Percentiles rank a stretch among this genome's conserved stretches.
Conservation (phyloP, 2,797 vertebrate genomes). For the Smutsia gigantea region DNA sequence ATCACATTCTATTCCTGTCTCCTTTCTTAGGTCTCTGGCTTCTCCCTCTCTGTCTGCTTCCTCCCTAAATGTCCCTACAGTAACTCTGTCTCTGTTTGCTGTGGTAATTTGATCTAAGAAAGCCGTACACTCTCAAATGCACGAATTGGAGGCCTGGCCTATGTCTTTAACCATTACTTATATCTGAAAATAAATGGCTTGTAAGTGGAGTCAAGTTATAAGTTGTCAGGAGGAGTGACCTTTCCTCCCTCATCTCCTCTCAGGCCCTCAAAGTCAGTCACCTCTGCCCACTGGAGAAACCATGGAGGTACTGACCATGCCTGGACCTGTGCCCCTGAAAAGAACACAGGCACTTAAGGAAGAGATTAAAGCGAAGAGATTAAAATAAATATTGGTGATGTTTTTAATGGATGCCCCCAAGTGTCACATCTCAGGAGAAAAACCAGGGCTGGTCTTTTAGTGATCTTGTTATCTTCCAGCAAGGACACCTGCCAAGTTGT, state of each 20-base stretch:
- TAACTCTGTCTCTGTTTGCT: constrained; percentile 63
- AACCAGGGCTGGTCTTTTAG: constrained; percentile 5
- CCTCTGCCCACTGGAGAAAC: constrained; percentile 39
- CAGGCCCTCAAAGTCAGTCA: neutral
- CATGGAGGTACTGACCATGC: constrained; percentile 53
- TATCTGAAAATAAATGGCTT: constrained; percentile 81
- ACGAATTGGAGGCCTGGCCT: constrained; percentile 75
- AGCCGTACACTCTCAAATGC: constrained; percentile 71
- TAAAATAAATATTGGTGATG: constrained; percentile 18
- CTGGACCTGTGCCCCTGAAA: constrained; percentile 47
- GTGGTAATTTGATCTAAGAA: constrained; percentile 73
- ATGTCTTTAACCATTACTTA: constrained; percentile 78
- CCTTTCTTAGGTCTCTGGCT: constrained; percentile 62
- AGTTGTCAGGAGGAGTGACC: constrained; percentile 74
- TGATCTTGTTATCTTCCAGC: constrained; percentile 17
- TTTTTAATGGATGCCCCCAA: constrained; percentile 59
- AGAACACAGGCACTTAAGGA: constrained; percentile 70
- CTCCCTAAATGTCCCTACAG: constrained; percentile 55
- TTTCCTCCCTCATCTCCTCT: constrained; percentile 63
- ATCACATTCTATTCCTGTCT: constrained; percentile 71
- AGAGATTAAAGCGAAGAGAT: constrained; percentile 55
- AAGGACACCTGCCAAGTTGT: constrained; percentile 62
- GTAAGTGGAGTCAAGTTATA: constrained; percentile 77
- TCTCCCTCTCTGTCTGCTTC: constrained; percentile 56
- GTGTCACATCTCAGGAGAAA: constrained; percentile 30